A percentile compares a stretch with the other conserved stretches of the same genome.
phyloP scores from a whole-genome alignment of 2,113 vertebrate genomes.

The Amblyopsis rosae region DNA sequence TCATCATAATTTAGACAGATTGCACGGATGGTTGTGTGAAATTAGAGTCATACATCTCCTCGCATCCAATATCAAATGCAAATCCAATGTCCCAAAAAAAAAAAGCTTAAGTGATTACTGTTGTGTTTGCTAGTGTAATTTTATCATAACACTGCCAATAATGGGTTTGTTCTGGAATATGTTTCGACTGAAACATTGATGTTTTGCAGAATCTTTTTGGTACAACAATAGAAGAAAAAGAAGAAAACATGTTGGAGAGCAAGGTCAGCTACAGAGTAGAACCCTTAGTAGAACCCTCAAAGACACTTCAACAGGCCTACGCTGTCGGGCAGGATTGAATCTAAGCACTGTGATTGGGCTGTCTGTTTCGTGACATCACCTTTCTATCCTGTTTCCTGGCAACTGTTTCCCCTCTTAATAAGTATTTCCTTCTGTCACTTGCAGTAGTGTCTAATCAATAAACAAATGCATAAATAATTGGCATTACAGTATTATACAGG shows the following conservation, averaged over 20 bases:
- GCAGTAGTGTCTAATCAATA: too few relatives aligned
- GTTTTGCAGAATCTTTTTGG: conserved; percentile 13
- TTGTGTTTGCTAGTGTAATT: not conserved
- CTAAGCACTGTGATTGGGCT: too few relatives aligned
- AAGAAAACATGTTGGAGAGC: conserved; percentile 7
- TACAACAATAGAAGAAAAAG: too few relatives aligned
- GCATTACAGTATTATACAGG: too few relatives aligned
- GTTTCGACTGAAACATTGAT: not conserved
- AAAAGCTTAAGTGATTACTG: too few relatives aligned
- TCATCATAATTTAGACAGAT: conserved; percentile 42
- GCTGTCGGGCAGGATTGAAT: too few relatives aligned
- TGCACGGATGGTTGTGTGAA: conserved; percentile 25
- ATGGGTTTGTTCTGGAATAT: too few relatives aligned
- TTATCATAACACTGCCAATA: not conserved
- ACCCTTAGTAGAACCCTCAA: conserved; percentile 37
- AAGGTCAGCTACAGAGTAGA: conserved; percentile 30
- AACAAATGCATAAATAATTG: too few relatives aligned
- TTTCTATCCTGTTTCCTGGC: too few relatives aligned
- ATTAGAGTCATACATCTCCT: conserved; percentile 38
- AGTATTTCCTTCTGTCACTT: too few relatives aligned
- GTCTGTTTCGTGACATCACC: too few relatives aligned
- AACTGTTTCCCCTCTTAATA: too few relatives aligned
- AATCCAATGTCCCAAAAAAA: not conserved
- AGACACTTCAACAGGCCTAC: conserved; percentile 30
- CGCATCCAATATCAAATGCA: conserved; percentile 8